Base-by-base conservation (phyloP, 37 sponge, comb jelly and placozoan genomes). In the Bolinopsis microptera region DNA sequence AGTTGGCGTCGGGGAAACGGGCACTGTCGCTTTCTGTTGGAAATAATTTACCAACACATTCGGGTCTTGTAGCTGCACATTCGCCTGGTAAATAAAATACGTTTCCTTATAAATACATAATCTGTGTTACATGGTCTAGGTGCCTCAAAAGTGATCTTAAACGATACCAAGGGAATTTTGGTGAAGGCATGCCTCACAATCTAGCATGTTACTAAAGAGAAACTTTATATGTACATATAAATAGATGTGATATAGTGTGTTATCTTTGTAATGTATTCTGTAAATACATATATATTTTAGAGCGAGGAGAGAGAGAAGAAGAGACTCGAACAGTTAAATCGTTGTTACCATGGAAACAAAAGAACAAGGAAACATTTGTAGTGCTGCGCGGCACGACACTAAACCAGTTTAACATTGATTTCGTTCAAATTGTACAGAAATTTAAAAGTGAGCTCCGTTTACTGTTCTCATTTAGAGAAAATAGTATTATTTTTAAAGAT, bases 391-490 rank as follows among this genome's bases (percentile, higher is more conserved):
- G 90, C n/a, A 86, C 90, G 0, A 86, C 90, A 1, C 90, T 86
- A 5, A 41, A 39, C 31, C 90, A 86, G 90, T 86, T 86, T 38
- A 33, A 28, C 36, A 86, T 86, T 26, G 61, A 86, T 40, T 36
- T 86, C 61, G 90, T 86, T 23, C 25, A 38, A 8, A 41, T 41
- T 18, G 25, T 40, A 18, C 32, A 86, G 36, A 86, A 86, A 40
- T 86, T 33, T 34, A 86, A 86, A 23, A 86, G 90, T 86, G 36
- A 86, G 83, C n/a, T n/a, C n/a, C n/a, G n/a, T n/a, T n/a, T n/a
- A n/a, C n/a, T n/a, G n/a, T n/a, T n/a, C n/a, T n/a, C n/a, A n/a
- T n/a, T n/a, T n/a, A n/a, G n/a, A n/a, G n/a, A n/a, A n/a, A n/a
- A n/a, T n/a, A n/a, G n/a, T n/a, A n/a, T n/a, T n/a, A n/a, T n/a